Evolutionary conservation across 1,140 invertebrate genomes (phyloP).

Genomic region (Aleiodes sp.): DNA sequence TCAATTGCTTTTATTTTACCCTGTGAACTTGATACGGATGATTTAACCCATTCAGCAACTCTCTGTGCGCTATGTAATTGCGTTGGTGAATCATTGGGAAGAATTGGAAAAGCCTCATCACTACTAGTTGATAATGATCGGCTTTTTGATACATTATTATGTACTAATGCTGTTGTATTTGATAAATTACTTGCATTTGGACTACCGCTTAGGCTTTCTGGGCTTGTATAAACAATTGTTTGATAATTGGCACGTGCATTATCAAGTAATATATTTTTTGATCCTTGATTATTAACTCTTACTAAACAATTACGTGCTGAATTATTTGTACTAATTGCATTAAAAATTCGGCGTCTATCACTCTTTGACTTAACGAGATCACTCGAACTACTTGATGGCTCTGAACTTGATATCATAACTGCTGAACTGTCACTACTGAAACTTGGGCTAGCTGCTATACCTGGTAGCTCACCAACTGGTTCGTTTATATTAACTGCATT

Average conservation of each 20-base stretch:
- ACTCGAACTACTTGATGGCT: conserved; percentile 61
- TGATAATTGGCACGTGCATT: conserved; percentile 73
- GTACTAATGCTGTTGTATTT: conserved; percentile 55
- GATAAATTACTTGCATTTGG: conserved; percentile 42
- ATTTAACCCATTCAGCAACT: conserved; percentile 75
- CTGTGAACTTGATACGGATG: conserved; percentile 35
- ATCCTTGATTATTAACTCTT: conserved; percentile 73
- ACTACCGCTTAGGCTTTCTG: conserved; percentile 29
- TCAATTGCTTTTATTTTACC: conserved; percentile 24
- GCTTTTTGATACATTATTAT: conserved; percentile 45
- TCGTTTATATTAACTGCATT: conserved; percentile 44
- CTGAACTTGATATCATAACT: conserved; percentile 58
- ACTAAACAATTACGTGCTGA: conserved; percentile 78
- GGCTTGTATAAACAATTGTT: conserved; percentile 72
- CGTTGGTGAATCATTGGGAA: conserved; percentile 46
- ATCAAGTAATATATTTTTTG: conserved; percentile 81
- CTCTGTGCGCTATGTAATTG: conserved; percentile 67
- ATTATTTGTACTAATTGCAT: conserved; percentile 40
- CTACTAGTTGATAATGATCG: conserved; percentile 54
- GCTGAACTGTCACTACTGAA: conserved; percentile 56
- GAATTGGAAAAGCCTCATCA: conserved; percentile 52
- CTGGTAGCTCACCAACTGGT: conserved; percentile 40
- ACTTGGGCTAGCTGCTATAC: conserved; percentile 56
- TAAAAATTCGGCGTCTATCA: conserved; percentile 32
- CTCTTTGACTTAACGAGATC: conserved; percentile 46